Percentiles rank a stretch among this genome's conserved stretches.
Conservation (phyloP, 1,140 invertebrate genomes). For the Leucophenga varia region DNA sequence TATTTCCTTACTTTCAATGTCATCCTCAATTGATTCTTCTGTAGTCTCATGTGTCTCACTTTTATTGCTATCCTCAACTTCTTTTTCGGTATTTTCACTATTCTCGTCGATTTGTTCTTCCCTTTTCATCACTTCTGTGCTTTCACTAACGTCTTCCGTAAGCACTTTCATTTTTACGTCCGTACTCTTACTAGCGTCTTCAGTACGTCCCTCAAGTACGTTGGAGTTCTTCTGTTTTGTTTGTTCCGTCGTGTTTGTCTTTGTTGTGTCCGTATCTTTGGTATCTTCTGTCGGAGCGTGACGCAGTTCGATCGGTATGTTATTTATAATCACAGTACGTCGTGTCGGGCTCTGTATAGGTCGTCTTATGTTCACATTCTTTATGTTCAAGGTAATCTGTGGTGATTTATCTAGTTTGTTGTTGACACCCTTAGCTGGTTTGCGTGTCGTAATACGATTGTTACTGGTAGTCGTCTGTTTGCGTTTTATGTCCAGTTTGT, state of each 20-base stretch:
- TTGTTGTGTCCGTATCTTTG: conserved; percentile 1
- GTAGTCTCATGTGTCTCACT: no score
- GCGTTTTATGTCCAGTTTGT: conserved; percentile 25
- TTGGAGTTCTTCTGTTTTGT: not conserved
- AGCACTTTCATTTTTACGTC: no score
- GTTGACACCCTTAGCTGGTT: conserved; percentile 28
- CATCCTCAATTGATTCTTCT: not conserved
- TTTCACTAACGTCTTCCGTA: no score
- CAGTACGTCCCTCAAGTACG: no score
- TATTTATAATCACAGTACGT: conserved; percentile 44
- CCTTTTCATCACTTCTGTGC: not conserved
- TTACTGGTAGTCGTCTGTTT: conserved; percentile 8
- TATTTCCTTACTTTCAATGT: not conserved
- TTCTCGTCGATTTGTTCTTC: not conserved
- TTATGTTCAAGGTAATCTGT: conserved; percentile 32
- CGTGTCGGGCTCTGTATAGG: conserved; percentile 14
- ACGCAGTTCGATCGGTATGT: conserved; percentile 42
- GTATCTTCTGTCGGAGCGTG: conserved; percentile 12
- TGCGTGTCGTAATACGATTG: conserved; percentile 18
- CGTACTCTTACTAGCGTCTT: no score
- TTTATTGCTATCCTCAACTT: not conserved
- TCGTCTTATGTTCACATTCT: conserved; percentile 25
- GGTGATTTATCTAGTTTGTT: conserved; percentile 46
- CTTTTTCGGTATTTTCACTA: conserved; percentile 1
- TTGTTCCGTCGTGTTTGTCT: not conserved